Base-by-base conservation (phyloP, 2,113 vertebrate genomes). In the Xiphophorus hellerii region DNA sequence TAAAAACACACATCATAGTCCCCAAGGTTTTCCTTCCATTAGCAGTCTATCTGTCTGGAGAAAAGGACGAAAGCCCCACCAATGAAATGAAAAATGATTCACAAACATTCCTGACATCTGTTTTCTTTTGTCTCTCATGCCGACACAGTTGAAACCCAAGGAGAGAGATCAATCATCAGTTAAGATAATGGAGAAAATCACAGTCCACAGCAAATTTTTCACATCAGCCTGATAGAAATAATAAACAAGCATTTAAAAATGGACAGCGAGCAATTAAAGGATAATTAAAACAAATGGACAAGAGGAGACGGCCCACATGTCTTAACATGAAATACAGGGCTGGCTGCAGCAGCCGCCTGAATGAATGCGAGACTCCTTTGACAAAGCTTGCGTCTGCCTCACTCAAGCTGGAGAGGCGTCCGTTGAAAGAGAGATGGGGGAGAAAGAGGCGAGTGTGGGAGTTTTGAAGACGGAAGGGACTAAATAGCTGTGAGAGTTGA, bases 361-460 rank as follows among this genome's bases (percentile, higher is more conserved):
- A 85, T 90, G 90, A 89, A 90, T 91, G 88, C 62, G 74, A 90
- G 85, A 82, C 79, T 90, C 77, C 86, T 84, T 88, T 82, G 74
- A 91, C 90, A 94, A 93, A 93, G 91, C 88, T 88, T 87, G 85
- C 84, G 78, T 88, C 89, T 80, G 89, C 90, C 91, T 86, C 87
- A 83, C 91, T 90, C 90, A 89, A 90, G 84, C 88, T 90, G 89
- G 89, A 90, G 90, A 92, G 93, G 89, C 76, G 81, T 87, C 87
- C 87, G 35, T 73, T 74, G 84, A 89, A 89, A 93, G 87, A 76
- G 66, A 77, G 78, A 78, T 58, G 82, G 30, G 74, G 73, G 85
- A 73, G 75, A 77, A 74, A 82, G 74, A 65, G 81, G 85, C 68
- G 83, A 66, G 88, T 70, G 68, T 62, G 42, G 64, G 74, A 80